Conservation (phyloP, 2,888 invertebrate genomes). For the Monochamus alternatus region DNA sequence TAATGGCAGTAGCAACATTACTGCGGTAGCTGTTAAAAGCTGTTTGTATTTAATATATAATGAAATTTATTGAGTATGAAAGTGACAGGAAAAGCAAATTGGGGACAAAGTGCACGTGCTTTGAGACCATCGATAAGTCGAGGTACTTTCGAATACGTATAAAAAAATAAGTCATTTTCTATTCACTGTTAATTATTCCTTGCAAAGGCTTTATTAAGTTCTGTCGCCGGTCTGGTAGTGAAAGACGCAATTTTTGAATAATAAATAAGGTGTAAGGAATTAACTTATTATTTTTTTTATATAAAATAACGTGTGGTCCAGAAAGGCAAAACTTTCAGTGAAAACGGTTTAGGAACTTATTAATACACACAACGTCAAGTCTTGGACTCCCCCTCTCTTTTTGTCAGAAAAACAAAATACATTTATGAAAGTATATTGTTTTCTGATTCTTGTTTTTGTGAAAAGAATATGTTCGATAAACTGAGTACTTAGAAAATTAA, state of each 20-base stretch:
- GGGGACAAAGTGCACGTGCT: conserved; percentile 11
- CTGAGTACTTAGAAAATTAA: no score
- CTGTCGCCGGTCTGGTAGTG: neutral
- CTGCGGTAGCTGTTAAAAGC: no score
- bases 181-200: conserved; percentile 8
- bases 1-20: no score
- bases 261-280: neutral
- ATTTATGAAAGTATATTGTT: no score
- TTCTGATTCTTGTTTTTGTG: no score
- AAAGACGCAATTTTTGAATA: neutral
- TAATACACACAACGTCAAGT: no score
- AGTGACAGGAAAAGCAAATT: conserved; percentile 5
- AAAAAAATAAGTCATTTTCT: conserved; percentile 9
- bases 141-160: conserved; percentile 9
- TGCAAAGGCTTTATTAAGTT: neutral
- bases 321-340: neutral
- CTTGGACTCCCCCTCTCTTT: no score
- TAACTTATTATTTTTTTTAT: neutral
- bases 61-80: conserved; percentile 4
- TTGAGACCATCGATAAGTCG: conserved; percentile 9
- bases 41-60: neutral
- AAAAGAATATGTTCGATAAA: no score
- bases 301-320: neutral
- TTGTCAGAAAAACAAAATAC: no score
- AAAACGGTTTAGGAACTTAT: no score